Evolutionary conservation across 2,888 invertebrate genomes (phyloP).

Genomic region (Cristatella mucedo): DNA sequence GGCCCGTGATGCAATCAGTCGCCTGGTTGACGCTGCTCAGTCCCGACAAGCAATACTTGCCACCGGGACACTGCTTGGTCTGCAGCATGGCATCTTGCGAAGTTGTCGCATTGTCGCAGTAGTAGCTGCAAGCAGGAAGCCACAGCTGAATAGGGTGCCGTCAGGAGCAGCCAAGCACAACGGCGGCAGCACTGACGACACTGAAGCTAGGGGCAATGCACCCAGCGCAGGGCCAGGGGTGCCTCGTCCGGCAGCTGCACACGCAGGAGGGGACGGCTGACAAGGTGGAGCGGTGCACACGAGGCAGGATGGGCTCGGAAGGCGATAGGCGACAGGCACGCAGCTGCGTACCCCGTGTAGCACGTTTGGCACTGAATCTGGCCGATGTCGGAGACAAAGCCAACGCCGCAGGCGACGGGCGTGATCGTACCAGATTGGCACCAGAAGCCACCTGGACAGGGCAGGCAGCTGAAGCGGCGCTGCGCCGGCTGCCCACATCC

Average conservation of each 20-base stretch:
- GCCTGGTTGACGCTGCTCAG: conserved; percentile 17
- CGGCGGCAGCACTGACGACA: too few relatives aligned
- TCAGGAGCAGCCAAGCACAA: too few relatives aligned
- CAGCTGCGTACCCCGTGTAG: conserved; percentile 28
- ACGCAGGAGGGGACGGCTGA: too few relatives aligned
- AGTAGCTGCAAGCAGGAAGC: conserved; percentile 20
- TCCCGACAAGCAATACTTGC: conserved; percentile 22
- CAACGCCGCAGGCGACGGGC: conserved; percentile 22
- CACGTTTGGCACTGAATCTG: conserved; percentile 20
- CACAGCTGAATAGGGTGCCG: too few relatives aligned
- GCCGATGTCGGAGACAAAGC: conserved; percentile 22
- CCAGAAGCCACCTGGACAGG: conserved; percentile 26
- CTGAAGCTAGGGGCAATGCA: too few relatives aligned
- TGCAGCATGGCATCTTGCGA: conserved; percentile 25
- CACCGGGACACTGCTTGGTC: conserved; percentile 27
- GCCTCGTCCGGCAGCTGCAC: too few relatives aligned
- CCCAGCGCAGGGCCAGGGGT: too few relatives aligned
- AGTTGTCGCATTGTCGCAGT: conserved; percentile 31
- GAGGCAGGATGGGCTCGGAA: too few relatives aligned
- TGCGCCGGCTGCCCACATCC: conserved; percentile 23
- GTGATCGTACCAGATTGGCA: conserved; percentile 21
- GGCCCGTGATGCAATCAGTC: conserved; percentile 20
- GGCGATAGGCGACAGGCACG: too few relatives aligned
- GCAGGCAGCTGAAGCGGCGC: conserved; percentile 25
- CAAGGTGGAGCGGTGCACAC: too few relatives aligned